Conservation (phyloP, 37 sponge, comb jelly and placozoan genomes). For the Beroe forskalii region DNA sequence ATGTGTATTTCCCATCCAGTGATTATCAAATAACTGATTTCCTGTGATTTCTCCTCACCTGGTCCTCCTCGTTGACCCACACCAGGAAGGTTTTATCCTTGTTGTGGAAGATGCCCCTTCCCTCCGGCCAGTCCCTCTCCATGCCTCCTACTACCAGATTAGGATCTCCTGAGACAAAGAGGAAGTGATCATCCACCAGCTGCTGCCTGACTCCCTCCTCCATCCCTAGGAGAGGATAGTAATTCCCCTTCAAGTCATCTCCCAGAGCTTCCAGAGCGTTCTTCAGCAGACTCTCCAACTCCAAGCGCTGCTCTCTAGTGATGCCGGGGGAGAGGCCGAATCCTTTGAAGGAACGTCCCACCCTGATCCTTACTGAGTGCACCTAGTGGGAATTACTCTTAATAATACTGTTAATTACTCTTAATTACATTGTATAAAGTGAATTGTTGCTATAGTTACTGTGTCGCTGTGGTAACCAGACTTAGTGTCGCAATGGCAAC, state of each 20-base stretch:
- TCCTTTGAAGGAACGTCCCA: constrained; percentile 73
- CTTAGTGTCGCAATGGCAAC: too few species aligned
- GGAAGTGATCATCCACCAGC: constrained; percentile 63
- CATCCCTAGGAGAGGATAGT: constrained; percentile 71
- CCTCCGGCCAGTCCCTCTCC: constrained; percentile 74
- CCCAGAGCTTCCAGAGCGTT: constrained; percentile 66
- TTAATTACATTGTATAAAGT: too few species aligned
- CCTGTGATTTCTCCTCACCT: too few species aligned
- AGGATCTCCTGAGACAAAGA: constrained; percentile 33
- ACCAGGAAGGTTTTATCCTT: constrained; percentile 70
- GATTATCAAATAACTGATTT: too few species aligned
- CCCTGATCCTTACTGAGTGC: constrained; percentile 73
- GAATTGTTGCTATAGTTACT: too few species aligned
- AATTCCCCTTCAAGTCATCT: constrained; percentile 67
- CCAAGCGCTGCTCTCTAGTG: constrained; percentile 65
- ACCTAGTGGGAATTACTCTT: not conserved
- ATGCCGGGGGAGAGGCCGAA: constrained; percentile 71
- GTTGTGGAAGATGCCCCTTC: constrained; percentile 73
- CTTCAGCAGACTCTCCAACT: constrained; percentile 67
- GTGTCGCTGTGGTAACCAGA: too few species aligned
- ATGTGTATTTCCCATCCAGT: too few species aligned
- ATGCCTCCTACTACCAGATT: constrained; percentile 66
- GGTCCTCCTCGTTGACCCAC: constrained; percentile 76
- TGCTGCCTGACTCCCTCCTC: constrained; percentile 51
- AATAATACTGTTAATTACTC: too few species aligned